Conservation (phyloP, 2,888 invertebrate species). For the Homarus gammarus region DNA sequence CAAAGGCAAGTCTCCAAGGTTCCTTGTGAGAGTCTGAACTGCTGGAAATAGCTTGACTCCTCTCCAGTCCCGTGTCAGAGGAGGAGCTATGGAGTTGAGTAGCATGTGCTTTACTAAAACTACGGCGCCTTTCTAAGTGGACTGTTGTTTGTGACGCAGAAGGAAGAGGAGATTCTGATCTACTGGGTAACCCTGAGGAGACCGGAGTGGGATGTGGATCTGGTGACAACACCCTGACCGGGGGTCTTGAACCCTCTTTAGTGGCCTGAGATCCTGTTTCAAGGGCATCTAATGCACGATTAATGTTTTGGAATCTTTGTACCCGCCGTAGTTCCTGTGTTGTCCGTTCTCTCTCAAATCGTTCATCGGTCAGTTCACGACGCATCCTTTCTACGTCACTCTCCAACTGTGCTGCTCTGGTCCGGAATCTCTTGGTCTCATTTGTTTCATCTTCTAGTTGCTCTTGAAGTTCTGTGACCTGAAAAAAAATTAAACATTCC, state of each 20-base stretch:
- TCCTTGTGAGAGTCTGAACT: constrained; percentile 66
- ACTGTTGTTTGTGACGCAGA: constrained; percentile 12
- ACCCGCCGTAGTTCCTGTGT: constrained; percentile 75
- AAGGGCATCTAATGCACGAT: constrained; percentile 53
- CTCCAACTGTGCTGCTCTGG: constrained; percentile 51
- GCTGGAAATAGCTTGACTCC: constrained; percentile 54
- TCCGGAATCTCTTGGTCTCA: constrained; percentile 67
- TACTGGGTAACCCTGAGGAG: constrained; percentile 26
- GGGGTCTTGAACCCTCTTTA: constrained; percentile 59
- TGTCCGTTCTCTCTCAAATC: constrained; percentile 72
- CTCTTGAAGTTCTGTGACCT: constrained; percentile 64
- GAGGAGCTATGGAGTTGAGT: constrained; percentile 51
- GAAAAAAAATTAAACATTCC: not conserved
- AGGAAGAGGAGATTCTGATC: constrained; percentile 35
- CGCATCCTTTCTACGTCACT: constrained; percentile 67
- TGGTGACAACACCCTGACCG: not conserved
- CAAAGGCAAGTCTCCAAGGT: constrained; percentile 65
- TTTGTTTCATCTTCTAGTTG: constrained; percentile 66
- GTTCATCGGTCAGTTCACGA: constrained; percentile 70
- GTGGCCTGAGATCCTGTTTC: constrained; percentile 26
- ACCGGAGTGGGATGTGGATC: constrained; percentile 15
- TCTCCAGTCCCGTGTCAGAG: constrained; percentile 70
- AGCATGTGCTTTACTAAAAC: constrained; percentile 34
- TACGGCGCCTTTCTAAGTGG: constrained; percentile 25
- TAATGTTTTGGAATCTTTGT: constrained; percentile 53